These are phyloP conservation scores for Pocillopora damicornis DNA, from an alignment of 64 coral and sea anemone genomes.

Conservation along the genomic window DNA sequence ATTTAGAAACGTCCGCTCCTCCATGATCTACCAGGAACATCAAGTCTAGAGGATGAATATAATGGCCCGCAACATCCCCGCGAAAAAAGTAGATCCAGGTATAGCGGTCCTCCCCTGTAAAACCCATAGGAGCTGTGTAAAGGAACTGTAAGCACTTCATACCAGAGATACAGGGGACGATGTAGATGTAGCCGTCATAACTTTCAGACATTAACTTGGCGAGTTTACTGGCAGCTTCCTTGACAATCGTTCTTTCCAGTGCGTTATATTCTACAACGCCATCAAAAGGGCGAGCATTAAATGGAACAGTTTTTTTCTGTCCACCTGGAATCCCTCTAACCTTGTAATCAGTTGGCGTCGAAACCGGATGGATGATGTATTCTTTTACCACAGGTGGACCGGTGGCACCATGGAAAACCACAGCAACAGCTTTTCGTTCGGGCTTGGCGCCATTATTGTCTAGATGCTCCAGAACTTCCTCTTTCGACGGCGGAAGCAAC, in stretches of 20 bases:
- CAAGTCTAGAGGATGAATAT: slow-evolving; percentile 13
- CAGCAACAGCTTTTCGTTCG: slow-evolving; percentile 55
- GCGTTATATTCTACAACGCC: neutral
- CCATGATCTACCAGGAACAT: slow-evolving; percentile 25
- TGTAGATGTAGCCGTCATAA: slow-evolving; percentile 41
- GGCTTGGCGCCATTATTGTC: slow-evolving; percentile 48
- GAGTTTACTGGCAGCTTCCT: neutral
- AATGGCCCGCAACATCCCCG: neutral
- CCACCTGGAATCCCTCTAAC: neutral
- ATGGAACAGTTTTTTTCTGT: slow-evolving; percentile 1
- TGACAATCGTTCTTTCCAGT: neutral
- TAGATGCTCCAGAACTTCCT: slow-evolving; percentile 51
- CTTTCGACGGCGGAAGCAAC: slow-evolving; percentile 60
- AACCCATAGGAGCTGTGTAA: slow-evolving; percentile 29
- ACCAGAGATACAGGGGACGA: neutral
- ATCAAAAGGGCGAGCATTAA: slow-evolving; percentile 45
- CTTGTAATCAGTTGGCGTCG: neutral
- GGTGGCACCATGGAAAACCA: slow-evolving; percentile 55
- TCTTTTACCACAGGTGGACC: slow-evolving; percentile 55
- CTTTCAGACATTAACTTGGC: slow-evolving; percentile 34
- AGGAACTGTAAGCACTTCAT: neutral
- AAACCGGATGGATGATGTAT: slow-evolving; percentile 49
- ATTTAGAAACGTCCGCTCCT: slow-evolving; percentile 36
- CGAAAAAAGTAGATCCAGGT: slow-evolving; percentile 20
- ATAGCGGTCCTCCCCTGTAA: slow-evolving; percentile 18